Percentiles rank a stretch among this genome's conserved stretches.
These are phyloP conservation scores for Hippocampus kuda DNA, from an alignment of 2,797 vertebrate genomes.

Conservation along the genomic window DNA sequence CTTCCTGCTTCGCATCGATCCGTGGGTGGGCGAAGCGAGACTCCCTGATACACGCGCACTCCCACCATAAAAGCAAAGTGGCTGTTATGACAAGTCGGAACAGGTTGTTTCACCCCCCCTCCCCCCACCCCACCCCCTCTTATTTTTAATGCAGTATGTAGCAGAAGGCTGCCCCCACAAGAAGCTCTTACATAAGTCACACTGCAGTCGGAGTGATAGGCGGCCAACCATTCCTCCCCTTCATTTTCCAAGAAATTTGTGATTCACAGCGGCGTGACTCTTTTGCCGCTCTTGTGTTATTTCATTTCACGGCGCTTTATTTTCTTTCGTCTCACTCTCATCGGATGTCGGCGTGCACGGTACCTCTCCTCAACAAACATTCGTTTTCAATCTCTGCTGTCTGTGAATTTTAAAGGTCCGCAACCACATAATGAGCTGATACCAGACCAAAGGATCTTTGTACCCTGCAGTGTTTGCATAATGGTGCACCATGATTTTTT, in stretches of 20 bases:
- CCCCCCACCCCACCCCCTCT: neutral
- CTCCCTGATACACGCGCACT: conserved; percentile 21
- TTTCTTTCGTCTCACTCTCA: neutral
- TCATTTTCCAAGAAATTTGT: conserved; percentile 50
- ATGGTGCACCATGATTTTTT: neutral
- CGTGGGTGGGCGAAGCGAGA: conserved; percentile 18
- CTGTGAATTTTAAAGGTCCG: neutral
- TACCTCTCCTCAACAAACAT: neutral
- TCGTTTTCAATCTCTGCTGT: neutral
- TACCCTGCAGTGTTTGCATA: neutral
- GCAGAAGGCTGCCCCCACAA: conserved; percentile 45
- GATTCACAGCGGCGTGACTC: conserved; percentile 52
- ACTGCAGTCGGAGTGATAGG: conserved; percentile 52
- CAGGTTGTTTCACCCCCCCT: conserved; percentile 29
- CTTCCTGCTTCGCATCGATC: conserved; percentile 22
- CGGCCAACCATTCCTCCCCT: conserved; percentile 39
- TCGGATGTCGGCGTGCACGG: neutral
- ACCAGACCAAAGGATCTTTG: neutral
- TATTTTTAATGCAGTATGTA: conserved; percentile 19
- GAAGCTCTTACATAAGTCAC: conserved; percentile 49
- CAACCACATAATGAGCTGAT: neutral
- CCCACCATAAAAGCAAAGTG: conserved; percentile 18
- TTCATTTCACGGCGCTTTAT: conserved; percentile 15
- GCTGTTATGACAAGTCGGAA: conserved; percentile 46
- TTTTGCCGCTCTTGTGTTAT: conserved; percentile 25